A percentile compares a stretch with the other conserved stretches of the same genome.
Evolutionary conservation across 2,797 vertebrate species (phyloP).

Genomic region (Premnoplex brunnescens): DNA sequence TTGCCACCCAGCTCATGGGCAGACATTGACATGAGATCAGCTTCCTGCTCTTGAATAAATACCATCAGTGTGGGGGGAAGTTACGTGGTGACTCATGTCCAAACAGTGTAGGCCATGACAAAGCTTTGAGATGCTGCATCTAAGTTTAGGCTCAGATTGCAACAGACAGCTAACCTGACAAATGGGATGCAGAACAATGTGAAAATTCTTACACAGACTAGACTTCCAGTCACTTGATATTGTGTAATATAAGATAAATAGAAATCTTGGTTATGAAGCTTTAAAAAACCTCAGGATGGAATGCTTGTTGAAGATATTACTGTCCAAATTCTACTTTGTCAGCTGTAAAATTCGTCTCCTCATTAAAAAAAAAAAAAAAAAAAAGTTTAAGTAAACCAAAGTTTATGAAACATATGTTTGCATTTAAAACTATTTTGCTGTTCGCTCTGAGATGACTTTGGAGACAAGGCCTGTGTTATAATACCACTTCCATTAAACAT

Average conservation of each 20-base stretch:
- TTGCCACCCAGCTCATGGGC: neutral
- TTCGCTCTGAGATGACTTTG: conserved; percentile 46
- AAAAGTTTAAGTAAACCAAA: conserved; percentile 18
- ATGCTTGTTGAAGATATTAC: neutral
- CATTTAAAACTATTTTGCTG: conserved; percentile 50
- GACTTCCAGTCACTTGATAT: neutral
- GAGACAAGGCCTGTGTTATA: conserved; percentile 31
- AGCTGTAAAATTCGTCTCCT: neutral
- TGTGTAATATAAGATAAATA: neutral
- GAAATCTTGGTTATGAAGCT: neutral
- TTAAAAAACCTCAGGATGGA: neutral
- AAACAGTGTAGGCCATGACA: neutral
- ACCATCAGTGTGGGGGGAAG: neutral
- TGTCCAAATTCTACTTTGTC: neutral
- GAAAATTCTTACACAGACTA: neutral
- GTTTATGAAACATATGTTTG: conserved; percentile 46
- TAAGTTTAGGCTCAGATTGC: neutral
- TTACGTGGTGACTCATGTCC: neutral
- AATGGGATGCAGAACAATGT: neutral
- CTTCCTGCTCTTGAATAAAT: neutral
- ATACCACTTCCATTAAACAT: conserved; percentile 42
- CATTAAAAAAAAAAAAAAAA: neutral
- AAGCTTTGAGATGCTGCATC: neutral
- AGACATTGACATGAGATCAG: neutral
- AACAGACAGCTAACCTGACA: neutral